Evolutionary conservation across 2,797 vertebrate genomes (phyloP), one percentile per base, ranked within the genome.

Genomic region (Macropus fuliginosus): DNA sequence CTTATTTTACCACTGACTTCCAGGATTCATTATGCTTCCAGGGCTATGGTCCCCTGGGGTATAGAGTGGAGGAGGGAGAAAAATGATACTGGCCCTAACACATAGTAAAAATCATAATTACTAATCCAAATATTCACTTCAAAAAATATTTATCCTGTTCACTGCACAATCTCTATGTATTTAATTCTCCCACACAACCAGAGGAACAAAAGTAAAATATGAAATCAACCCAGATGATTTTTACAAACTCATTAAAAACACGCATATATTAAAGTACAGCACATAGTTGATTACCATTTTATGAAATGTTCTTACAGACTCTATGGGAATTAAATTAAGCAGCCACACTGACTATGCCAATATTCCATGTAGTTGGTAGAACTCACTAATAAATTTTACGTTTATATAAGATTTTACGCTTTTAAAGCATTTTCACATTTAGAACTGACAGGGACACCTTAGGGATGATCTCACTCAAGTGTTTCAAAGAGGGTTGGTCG

Each of bases 291-390:
- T 87, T 87, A 87, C 74, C 74, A 87, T 87, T 87, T 87, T 87
- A 50, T 87, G 40, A 87, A 87, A 87, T 87, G 74, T 87, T 87
- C 74, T 50, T 87, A 87, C 74, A 87, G 74, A 87, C 40, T 87
- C 74, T 87, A 87, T 87, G 74, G 74, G 74, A 87, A 87, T 87
- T 87, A 27, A 87, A 87, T 87, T 34, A 87, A 87, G 74, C 74
- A 50, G 74, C 40, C 74, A 87, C 74, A 50, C 74, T 50, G 21
- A 87, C 74, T 87, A 87, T 27, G 74, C 74, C 40, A 87, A 87
- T 87, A 87, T 50, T 50, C 74, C 21, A 27, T 81, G n/a, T 81
- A 81, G n/a, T 81, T 40, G 66, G 40, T 50, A 87, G 21, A 87
- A 46, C 40, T 50, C 74, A 87, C 74, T 87, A 87, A 87, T 87